These are phyloP conservation scores for Psittacula derbiana DNA, from an alignment of 2,797 vertebrate species.

Conservation along the genomic window DNA sequence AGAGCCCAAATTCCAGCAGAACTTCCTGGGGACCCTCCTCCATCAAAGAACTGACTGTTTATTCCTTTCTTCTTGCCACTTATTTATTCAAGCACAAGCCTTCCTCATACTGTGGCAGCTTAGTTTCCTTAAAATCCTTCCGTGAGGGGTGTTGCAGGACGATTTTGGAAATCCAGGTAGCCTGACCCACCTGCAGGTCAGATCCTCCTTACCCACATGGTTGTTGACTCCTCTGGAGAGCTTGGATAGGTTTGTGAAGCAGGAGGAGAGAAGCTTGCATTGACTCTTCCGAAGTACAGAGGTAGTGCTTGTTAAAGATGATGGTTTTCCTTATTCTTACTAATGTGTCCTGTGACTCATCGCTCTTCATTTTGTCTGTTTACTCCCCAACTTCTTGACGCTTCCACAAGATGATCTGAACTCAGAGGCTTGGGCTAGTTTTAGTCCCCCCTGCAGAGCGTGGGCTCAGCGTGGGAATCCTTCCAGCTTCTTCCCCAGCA, in stretches of 20 bases:
- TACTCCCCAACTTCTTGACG: neutral
- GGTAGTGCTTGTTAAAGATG: neutral
- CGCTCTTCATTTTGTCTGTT: neutral
- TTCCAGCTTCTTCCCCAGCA: neutral
- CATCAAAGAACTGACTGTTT: neutral
- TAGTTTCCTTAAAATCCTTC: neutral
- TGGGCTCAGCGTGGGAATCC: neutral
- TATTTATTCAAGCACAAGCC: neutral
- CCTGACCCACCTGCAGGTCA: neutral
- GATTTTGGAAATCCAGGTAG: neutral
- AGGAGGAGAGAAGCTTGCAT: neutral
- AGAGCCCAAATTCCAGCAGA: neutral
- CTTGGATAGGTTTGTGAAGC: rapidly evolving
- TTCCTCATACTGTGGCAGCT: neutral
- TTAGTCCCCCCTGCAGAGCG: neutral
- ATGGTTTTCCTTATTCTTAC: neutral
- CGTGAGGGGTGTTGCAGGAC: neutral
- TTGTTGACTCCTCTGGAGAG: neutral
- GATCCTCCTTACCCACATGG: neutral
- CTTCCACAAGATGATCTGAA: neutral
- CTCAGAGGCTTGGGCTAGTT: neutral
- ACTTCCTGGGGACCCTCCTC: neutral
- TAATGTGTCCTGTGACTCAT: neutral
- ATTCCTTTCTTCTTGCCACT: neutral
- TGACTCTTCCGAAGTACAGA: neutral